Evolutionary conservation across 2,888 invertebrate genomes (phyloP).

Genomic region (Aelia acuminata): DNA sequence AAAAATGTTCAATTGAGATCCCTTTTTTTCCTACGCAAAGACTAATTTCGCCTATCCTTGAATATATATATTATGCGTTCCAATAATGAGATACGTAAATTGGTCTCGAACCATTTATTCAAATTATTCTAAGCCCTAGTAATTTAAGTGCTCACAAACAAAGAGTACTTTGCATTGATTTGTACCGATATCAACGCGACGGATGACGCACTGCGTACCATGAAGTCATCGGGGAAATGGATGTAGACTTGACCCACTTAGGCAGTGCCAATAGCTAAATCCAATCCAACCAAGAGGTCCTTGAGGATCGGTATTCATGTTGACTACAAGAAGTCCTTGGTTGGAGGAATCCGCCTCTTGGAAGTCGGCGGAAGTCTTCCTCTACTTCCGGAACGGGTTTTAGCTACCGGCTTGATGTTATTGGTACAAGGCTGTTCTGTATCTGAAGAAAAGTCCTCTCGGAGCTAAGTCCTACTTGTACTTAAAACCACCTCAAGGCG

Average conservation of each 20-base stretch:
- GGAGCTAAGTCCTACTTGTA: not conserved
- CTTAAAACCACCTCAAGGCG: not conserved
- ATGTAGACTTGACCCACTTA: not conserved
- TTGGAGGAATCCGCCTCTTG: not conserved
- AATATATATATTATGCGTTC: not conserved
- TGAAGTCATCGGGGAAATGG: not conserved
- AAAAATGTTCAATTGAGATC: not conserved
- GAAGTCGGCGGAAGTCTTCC: not conserved
- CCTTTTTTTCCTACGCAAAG: not conserved
- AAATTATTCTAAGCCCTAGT: not conserved
- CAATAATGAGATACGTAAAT: not conserved
- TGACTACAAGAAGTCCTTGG: not conserved
- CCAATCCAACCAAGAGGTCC: not conserved
- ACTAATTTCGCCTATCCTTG: not conserved
- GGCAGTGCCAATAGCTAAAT: not conserved
- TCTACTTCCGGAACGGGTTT: not conserved
- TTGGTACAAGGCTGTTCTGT: not conserved
- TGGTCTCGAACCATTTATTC: not conserved
- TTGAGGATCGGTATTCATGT: slow-evolving; percentile 8
- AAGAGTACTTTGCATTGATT: slow-evolving; percentile 17
- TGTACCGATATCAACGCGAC: not conserved
- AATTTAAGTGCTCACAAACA: not conserved
- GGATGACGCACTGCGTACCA: not conserved
- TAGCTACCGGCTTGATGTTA: not conserved
- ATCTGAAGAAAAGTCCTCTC: not conserved